These are phyloP conservation scores for Halichoerus grypus DNA, from an alignment of 2,113 vertebrate species.

Conservation along the genomic window DNA sequence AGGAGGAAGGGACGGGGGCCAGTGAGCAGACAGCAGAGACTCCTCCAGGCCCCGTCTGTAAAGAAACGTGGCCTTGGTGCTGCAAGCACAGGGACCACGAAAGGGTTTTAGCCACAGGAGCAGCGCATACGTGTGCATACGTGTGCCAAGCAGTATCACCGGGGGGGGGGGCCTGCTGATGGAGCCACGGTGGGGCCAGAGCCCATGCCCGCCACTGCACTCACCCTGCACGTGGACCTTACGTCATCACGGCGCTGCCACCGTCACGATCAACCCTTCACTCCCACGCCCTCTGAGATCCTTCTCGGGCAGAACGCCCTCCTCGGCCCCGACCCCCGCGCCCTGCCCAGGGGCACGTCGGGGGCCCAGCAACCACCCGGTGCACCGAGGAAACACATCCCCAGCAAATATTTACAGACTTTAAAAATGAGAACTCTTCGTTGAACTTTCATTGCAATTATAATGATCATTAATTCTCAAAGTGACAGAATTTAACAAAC, in stretches of 20 bases:
- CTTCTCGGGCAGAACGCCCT: background rate
- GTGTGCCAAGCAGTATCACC: too few species aligned
- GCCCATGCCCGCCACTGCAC: too few species aligned
- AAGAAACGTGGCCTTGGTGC: background rate
- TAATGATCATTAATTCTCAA: background rate
- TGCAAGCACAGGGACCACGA: background rate
- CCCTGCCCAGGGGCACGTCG: background rate
- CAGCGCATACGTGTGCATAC: background rate
- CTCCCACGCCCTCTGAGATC: background rate
- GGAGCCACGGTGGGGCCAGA: background rate
- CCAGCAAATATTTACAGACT: too few species aligned
- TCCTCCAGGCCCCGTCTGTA: background rate
- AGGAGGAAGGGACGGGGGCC: background rate
- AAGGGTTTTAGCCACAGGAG: background rate
- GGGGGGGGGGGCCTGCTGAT: too few species aligned
- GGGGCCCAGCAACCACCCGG: background rate
- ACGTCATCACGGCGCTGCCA: background rate
- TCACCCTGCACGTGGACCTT: background rate
- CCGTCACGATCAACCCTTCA: background rate
- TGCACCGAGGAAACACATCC: background rate
- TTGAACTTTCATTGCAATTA: background rate
- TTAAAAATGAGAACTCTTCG: background rate
- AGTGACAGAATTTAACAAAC: background rate
- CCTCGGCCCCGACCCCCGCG: background rate
- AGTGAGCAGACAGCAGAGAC: background rate